Evolutionary conservation across 2,888 invertebrate species (phyloP), one percentile per base, ranked within the genome.

Genomic region (Rhyacophila evoluta): DNA sequence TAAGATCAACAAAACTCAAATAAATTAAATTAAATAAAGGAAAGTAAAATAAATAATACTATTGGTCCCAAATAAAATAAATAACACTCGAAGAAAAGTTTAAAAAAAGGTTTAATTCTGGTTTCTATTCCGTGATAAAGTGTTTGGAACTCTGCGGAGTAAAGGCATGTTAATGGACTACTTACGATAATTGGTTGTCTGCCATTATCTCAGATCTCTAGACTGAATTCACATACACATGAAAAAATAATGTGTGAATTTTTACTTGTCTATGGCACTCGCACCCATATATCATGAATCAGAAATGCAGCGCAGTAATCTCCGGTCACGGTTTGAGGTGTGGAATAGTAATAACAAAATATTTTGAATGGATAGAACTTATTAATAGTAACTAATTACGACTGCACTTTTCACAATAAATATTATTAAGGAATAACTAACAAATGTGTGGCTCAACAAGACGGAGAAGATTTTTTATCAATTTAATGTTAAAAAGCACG

Each of bases 1-100:
- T 41, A 41, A 41, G 8, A n/a, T n/a, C 8, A 19, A 8, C 55
- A 2, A 12, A 41, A 41, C 8, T 41, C 55, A 25, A 55, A 55
- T 70, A 70, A 71, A 77, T 36, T 75, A 80, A 55, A 41, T 80
- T 74, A 70, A 78, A 12, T 2, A 41, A 41, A 41, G 15, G 41
- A 15, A 41, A 55, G 25, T 55, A 55, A 73, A 69, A 29, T 55
- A 77, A 67, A 75, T 39, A 74, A 67, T 76, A 79, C 28, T 69
- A 67, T 55, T 80, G 74, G 80, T 80, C 76, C 75, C 55, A 67
- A 71, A 71, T 78, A 70, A 76, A 78, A 79, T 38, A 81, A 39
- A 75, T 77, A 70, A 55, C 69, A 80, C 55, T 55, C 55, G 25
- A 19, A 55, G 55, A 55, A 55, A 10, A 55, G 19, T 55, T n/a